Conservation (phyloP, 2,113 vertebrate species). For the Periophthalmus modestus region DNA sequence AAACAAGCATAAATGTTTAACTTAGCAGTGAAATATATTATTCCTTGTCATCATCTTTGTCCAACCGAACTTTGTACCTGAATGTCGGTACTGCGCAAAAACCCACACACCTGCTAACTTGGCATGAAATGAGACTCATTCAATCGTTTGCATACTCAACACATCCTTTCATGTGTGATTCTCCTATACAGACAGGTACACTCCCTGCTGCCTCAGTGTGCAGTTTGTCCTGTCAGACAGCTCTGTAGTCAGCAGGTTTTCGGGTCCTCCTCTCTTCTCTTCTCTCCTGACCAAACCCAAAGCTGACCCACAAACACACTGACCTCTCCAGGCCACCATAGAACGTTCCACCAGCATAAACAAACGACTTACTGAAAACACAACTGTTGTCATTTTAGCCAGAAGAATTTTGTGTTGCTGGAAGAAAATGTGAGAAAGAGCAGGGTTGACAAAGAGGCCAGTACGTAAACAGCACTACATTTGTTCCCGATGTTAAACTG, state of each 20-base stretch:
- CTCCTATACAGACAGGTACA: slow-evolving; percentile 27
- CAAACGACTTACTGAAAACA: slow-evolving; percentile 14
- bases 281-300: slow-evolving; percentile 36
- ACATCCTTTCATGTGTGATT: slow-evolving; percentile 7
- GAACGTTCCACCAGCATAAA: slow-evolving; percentile 62
- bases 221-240: slow-evolving; percentile 41
- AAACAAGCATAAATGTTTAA: background rate
- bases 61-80: slow-evolving; percentile 78
- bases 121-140: slow-evolving; percentile 18
- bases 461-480: slow-evolving; percentile 23
- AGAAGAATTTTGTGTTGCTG: background rate
- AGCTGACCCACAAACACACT: slow-evolving; percentile 68
- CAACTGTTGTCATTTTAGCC: slow-evolving; percentile 13
- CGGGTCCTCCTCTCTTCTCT: slow-evolving; percentile 22
- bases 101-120: slow-evolving; percentile 49
- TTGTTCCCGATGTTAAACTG: slow-evolving; percentile 55
- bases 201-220: slow-evolving; percentile 32
- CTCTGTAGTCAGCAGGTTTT: slow-evolving; percentile 56
- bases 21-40: background rate
- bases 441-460: slow-evolving; percentile 41
- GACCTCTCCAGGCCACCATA: slow-evolving; percentile 58
- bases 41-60: slow-evolving; percentile 43
- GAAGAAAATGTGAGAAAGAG: slow-evolving; percentile 30
- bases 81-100: slow-evolving; percentile 88
- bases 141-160: slow-evolving; percentile 17